Evolutionary conservation across 2,888 invertebrate genomes (phyloP).

Genomic region (Pollenia amentaria): DNA sequence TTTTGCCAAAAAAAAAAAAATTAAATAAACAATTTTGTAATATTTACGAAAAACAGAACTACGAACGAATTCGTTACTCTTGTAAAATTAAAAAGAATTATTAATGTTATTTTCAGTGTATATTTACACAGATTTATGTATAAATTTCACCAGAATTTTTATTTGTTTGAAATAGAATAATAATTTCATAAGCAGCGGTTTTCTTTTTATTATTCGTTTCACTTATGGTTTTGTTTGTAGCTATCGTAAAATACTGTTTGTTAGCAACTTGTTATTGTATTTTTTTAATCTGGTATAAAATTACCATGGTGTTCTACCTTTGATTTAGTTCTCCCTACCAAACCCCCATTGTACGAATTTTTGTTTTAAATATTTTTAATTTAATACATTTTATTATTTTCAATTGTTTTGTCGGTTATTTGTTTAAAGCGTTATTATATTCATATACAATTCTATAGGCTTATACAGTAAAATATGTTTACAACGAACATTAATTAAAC

Average conservation of each 20-base stretch:
- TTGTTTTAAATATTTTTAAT: constrained; percentile 1
- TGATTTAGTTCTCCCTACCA: not conserved
- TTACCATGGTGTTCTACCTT: constrained; percentile 29
- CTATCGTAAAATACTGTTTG: constrained; percentile 19
- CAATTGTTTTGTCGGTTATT: constrained; percentile 41
- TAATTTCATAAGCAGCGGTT: constrained; percentile 23
- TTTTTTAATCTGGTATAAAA: constrained; percentile 9
- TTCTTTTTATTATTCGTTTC: constrained; percentile 2
- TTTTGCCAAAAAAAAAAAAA: no score
- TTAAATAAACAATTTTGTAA: no score
- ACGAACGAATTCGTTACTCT: no score
- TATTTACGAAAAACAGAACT: no score
- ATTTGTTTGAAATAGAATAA: constrained; percentile 13
- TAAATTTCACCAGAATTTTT: constrained; percentile 30
- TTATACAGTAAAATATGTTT: no score
- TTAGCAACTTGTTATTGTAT: not conserved
- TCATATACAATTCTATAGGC: no score
- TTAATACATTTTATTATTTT: constrained; percentile 15
- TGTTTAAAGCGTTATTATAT: constrained; percentile 13
- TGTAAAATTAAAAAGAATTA: no score
- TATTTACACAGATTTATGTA: no score
- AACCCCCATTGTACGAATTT: constrained; percentile 1
- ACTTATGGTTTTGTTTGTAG: constrained; percentile 11
- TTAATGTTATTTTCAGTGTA: no score
- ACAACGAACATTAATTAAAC: no score